Conservation (phyloP, 2,113 vertebrate genomes). For the Elaphurus davidianus region DNA sequence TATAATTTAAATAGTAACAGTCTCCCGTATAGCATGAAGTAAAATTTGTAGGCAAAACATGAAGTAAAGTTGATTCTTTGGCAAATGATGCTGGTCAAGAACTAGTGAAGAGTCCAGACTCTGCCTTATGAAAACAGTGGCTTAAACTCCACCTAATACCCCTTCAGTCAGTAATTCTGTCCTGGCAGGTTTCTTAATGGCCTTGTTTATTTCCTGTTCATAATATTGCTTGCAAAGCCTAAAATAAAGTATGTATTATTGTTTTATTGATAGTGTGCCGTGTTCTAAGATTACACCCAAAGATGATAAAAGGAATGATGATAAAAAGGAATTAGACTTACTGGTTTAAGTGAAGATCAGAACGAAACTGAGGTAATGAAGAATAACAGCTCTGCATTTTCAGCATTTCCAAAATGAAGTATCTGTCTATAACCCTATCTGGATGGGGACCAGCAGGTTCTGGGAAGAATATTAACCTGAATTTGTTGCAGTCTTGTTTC, state of each 20-base stretch:
- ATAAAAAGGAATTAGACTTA: constrained; percentile 5
- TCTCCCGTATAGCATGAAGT: constrained; percentile 20
- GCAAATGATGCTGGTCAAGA: constrained; percentile 46
- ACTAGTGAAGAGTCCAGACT: constrained; percentile 32
- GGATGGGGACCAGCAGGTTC: constrained; percentile 1
- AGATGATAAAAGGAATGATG: not conserved
- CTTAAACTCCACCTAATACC: constrained; percentile 16
- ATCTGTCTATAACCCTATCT: constrained; percentile 31
- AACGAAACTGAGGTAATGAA: not conserved
- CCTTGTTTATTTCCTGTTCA: constrained; percentile 19
- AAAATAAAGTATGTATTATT: not conserved
- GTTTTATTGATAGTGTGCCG: not conserved
- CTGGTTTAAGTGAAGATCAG: constrained; percentile 6
- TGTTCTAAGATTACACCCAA: constrained; percentile 44
- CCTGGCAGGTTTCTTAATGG: constrained; percentile 16
- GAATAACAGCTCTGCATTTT: not conserved
- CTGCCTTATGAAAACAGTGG: constrained; percentile 24
- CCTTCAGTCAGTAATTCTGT: constrained; percentile 20
- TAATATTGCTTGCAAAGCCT: not conserved
- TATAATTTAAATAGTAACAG: constrained; percentile 39
- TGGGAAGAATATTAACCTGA: constrained; percentile 70
- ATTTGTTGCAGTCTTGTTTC: constrained; percentile 67
- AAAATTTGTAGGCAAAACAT: constrained; percentile 54
- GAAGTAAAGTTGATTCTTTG: constrained; percentile 47
- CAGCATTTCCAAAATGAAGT: constrained; percentile 38